Evolutionary conservation across 2,888 invertebrate species (phyloP), one percentile per base, ranked within the genome.

Genomic region (Drosophila prolongata): DNA sequence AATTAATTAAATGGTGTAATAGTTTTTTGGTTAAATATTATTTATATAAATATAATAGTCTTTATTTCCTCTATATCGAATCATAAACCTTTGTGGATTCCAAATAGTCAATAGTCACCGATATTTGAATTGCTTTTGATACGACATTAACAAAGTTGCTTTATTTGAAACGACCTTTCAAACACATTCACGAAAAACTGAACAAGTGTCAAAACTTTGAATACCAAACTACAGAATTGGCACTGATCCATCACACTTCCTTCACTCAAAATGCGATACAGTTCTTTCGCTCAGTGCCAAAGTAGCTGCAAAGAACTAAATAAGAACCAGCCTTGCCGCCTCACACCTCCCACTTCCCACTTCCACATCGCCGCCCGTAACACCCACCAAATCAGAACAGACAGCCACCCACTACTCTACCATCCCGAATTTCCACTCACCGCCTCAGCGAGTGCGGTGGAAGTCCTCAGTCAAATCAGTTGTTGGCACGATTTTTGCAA

Each of bases 391-490:
- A 62, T 62, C 47, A 47, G 44, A 64, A 24, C 62, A 40, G 34
- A 27, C 64, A 35, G 16, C 46, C 27, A 34, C 64, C 69, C 66
- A 84, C 49, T 71, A 84, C 49, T 71, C 68, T 64, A 70, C 44
- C 52, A 40, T 49, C 10, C 37, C 42, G 27, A 47, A 56, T 55
- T 64, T 62, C 64, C 61, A 49, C 54, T 64, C 62, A 61, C 40
- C 24, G 47, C 43, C 49, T 40, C 43, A 64, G 62, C 61, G 30
- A 19, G 54, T 67, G 42, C 62, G 68, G 62, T 54, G 50, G 64
- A 68, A 69, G 74, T 68, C 75, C 54, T 77, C 78, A 88, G 86
- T 82, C 73, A 87, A 82, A 83, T 86, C 87, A 83, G 84, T 77
- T 88, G 78, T 74, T 86, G 87, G 87, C 84, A 86, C 70, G 80